Conservation (phyloP, 1,140 invertebrate genomes). For the Drosophila novamexicana region DNA sequence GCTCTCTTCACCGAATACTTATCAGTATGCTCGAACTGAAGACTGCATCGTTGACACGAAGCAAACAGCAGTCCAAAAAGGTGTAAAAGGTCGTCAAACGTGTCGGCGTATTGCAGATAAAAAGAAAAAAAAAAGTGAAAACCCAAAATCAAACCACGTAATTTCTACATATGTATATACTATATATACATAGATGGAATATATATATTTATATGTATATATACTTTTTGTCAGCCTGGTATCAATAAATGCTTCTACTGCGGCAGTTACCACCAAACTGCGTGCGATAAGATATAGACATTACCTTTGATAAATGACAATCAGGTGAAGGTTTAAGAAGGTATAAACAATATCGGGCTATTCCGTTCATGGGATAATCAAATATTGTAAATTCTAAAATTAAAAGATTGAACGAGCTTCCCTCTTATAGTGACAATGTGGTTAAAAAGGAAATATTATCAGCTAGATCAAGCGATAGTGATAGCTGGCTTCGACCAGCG, state of each 20-base stretch:
- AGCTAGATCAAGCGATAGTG: constrained; percentile 8
- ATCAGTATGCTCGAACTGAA: neutral
- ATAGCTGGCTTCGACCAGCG: neutral
- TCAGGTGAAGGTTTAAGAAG: constrained; percentile 52
- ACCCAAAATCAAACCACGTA: constrained; percentile 42
- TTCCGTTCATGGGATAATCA: constrained; percentile 71
- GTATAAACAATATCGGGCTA: constrained; percentile 35
- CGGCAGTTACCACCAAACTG: constrained; percentile 63
- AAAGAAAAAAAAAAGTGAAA: constrained; percentile 14
- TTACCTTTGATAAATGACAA: constrained; percentile 70
- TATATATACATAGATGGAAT: constrained; percentile 17
- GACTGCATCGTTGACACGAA: constrained; percentile 19
- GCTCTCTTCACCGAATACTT: neutral
- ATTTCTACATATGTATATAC: constrained; percentile 7
- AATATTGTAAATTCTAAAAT: constrained; percentile 63
- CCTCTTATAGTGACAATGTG: neutral
- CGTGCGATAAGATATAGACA: constrained; percentile 68
- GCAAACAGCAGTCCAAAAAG: constrained; percentile 60
- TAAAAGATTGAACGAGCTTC: neutral
- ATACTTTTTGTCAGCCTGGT: constrained; percentile 31
- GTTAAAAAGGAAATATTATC: constrained; percentile 3
- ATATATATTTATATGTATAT: constrained; percentile 48
- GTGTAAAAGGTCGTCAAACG: constrained; percentile 70
- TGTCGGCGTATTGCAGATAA: constrained; percentile 50
- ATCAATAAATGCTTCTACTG: constrained; percentile 74